Evolutionary conservation across 2,797 vertebrate genomes (phyloP).

Genomic region (Sebastes dallii): DNA sequence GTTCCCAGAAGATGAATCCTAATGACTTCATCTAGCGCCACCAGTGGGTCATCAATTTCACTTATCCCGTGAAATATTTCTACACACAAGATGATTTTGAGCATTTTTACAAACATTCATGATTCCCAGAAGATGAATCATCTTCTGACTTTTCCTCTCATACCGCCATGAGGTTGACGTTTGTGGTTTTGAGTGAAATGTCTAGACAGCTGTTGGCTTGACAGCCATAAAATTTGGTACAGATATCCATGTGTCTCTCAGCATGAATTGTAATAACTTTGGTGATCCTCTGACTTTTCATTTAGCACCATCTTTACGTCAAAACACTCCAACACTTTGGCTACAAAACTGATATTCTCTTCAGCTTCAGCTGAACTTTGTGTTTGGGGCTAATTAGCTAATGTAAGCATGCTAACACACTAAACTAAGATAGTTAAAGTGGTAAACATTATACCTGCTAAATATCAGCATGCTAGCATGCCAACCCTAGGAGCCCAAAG

Average conservation of each 20-base stretch:
- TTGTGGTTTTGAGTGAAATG: not conserved
- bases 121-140: not conserved
- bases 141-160: not conserved
- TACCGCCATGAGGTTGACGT: not conserved
- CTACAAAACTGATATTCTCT: not conserved
- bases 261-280: not conserved
- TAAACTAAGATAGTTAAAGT: not conserved
- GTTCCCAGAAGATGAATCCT: not conserved
- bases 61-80: too few relatives aligned
- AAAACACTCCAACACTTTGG: not conserved
- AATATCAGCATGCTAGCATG: not conserved
- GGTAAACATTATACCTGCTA: not conserved
- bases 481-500: not conserved
- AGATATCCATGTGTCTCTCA: not conserved
- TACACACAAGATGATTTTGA: too few relatives aligned
- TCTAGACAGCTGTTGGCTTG: not conserved
- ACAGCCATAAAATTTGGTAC: not conserved
- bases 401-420: not conserved
- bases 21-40: not conserved
- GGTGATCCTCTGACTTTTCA: not conserved
- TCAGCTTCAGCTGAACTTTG: not conserved
- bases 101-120: not conserved
- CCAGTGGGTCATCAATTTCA: not conserved
- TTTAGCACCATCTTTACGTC: not conserved
- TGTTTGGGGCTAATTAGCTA: not conserved